phyloP scores from a whole-genome alignment of 2,797 vertebrate species.

The Anableps anableps region DNA sequence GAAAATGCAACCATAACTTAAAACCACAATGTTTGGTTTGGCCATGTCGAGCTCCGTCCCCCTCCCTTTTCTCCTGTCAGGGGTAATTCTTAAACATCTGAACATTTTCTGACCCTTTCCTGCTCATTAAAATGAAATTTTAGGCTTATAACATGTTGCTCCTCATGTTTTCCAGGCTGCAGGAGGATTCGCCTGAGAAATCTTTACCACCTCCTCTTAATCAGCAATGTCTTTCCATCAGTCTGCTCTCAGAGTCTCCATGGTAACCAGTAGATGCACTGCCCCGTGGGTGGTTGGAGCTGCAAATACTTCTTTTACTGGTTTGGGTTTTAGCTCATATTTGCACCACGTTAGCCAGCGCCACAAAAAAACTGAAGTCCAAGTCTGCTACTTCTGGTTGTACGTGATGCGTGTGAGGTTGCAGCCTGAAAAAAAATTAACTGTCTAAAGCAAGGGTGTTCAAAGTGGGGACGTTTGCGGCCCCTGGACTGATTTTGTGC shows the following conservation, averaged over 20 bases:
- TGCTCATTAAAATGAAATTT: constrained; percentile 18
- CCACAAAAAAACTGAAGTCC: too few relatives aligned
- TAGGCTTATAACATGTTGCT: constrained; percentile 6
- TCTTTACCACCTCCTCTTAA: not conserved
- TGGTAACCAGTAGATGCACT: not conserved
- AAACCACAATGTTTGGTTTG: constrained; percentile 74
- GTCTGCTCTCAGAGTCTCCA: not conserved
- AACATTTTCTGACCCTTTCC: constrained; percentile 13
- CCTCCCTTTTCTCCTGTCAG: constrained; percentile 46
- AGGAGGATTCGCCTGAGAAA: not conserved
- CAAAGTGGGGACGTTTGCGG: too few relatives aligned
- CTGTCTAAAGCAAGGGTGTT: too few relatives aligned
- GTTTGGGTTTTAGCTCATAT: not conserved
- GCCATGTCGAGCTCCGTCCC: constrained; percentile 36
- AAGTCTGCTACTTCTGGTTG: too few relatives aligned
- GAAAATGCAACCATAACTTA: constrained; percentile 68
- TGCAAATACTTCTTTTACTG: not conserved
- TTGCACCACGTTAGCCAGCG: too few relatives aligned
- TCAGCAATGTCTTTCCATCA: not conserved
- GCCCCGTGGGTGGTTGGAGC: not conserved
- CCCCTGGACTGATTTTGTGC: too few relatives aligned
- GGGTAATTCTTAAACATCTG: constrained; percentile 31
- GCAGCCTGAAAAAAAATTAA: too few relatives aligned
- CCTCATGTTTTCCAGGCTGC: not conserved
- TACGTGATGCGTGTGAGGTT: too few relatives aligned